These are phyloP conservation scores for Busseola fusca DNA, from an alignment of 2,888 invertebrate genomes.

Conservation along the genomic window DNA sequence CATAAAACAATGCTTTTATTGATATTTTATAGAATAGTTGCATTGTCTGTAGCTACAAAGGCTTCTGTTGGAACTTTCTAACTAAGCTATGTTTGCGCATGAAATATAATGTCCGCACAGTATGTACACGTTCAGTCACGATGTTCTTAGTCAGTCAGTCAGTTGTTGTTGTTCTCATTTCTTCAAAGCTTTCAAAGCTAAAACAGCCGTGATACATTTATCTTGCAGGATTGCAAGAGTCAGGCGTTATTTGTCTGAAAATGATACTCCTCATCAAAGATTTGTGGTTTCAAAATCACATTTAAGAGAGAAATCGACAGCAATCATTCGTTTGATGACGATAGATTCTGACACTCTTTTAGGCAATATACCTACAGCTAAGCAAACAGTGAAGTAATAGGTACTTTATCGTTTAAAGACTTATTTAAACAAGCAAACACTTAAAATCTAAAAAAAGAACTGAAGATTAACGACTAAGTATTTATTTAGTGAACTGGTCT, in stretches of 20 bases:
- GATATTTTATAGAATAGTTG: not conserved
- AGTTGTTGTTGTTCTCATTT: not conserved
- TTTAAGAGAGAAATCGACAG: not conserved
- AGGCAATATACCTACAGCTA: not conserved
- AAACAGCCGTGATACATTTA: constrained; percentile 1
- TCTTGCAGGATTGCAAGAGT: constrained; percentile 1
- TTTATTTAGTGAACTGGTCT: not conserved
- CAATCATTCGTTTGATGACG: constrained; percentile 3
- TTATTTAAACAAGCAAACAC: constrained; percentile 12
- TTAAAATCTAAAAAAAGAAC: constrained; percentile 10
- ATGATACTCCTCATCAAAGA: not conserved
- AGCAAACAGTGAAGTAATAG: not conserved
- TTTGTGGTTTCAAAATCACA: not conserved
- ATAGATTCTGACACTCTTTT: not conserved
- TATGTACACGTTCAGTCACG: not conserved
- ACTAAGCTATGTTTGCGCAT: too few species aligned
- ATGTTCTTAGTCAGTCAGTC: not conserved
- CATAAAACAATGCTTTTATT: constrained; percentile 1
- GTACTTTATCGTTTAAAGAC: not conserved
- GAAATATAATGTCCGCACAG: not conserved
- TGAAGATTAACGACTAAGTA: not conserved
- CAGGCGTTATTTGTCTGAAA: not conserved
- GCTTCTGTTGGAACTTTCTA: not conserved
- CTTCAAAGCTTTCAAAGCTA: constrained; percentile 2
- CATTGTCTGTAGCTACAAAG: not conserved